Percentiles rank a stretch among this genome's conserved stretches.
These are phyloP conservation scores for Drosophila gunungcola DNA, from an alignment of 1,140 invertebrate species.

Conservation along the genomic window DNA sequence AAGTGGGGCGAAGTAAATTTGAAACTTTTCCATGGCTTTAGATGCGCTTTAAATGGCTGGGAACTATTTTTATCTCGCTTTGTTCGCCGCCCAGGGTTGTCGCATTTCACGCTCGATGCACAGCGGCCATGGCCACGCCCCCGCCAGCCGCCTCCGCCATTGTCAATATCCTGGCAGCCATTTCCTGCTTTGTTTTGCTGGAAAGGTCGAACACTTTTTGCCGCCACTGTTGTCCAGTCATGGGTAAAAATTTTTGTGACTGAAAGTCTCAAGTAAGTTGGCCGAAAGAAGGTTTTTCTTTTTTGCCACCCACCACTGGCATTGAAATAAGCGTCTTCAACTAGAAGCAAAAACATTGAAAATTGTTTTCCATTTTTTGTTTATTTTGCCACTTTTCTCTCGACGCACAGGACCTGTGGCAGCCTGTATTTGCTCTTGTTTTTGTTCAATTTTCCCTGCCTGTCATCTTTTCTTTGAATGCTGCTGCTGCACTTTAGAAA, in stretches of 20 bases:
- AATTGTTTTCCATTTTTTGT: conserved; percentile 72
- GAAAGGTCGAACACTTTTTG: conserved; percentile 65
- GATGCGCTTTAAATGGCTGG: conserved; percentile 43
- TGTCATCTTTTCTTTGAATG: conserved; percentile 56
- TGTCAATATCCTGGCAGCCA: conserved; percentile 75
- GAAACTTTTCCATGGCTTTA: conserved; percentile 42
- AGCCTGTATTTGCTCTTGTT: conserved; percentile 40
- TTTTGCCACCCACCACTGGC: conserved; percentile 34
- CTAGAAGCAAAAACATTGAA: conserved; percentile 80
- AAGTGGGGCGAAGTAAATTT: conserved; percentile 50
- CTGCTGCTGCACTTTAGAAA: conserved; percentile 62
- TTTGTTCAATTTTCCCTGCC: conserved; percentile 63
- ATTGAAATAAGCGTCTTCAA: conserved; percentile 77
- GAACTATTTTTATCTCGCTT: conserved; percentile 5
- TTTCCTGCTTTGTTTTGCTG: conserved; percentile 70
- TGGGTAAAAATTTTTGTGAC: conserved; percentile 67
- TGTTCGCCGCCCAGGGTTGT: conserved; percentile 27
- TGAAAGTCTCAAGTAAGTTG: conserved; percentile 56
- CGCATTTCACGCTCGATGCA: conserved; percentile 65
- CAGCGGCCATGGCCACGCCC: conserved; percentile 47
- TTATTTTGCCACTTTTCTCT: conserved; percentile 6
- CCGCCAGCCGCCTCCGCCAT: conserved; percentile 19
- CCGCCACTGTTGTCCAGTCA: conserved; percentile 66
- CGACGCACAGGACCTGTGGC: conserved; percentile 26
- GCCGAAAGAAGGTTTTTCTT: conserved; percentile 50